Evolutionary conservation across 2,113 vertebrate genomes (phyloP), one percentile per base, ranked within the genome.

Genomic region (Eurystomus gularis): DNA sequence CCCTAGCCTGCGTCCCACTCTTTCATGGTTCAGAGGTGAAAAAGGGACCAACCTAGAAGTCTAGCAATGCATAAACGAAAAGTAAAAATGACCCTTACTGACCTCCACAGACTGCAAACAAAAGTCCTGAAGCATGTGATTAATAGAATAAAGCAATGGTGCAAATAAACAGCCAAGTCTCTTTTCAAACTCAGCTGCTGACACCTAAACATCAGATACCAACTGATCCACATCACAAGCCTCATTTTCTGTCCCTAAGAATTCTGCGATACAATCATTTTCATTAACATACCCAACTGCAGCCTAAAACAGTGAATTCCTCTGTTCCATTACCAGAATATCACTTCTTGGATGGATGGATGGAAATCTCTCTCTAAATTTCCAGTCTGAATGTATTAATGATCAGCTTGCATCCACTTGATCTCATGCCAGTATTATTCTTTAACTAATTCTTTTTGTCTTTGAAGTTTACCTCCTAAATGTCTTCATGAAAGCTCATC

Each of bases 121-220:
- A 96, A 97, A 96, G 96, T 97, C 81, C 95, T 97, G 95, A 93
- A 97, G 96, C 96, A 96, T 95, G 95, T 97, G 96, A 97, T 97
- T 95, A 96, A 94, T 72, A 82, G 96, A 94, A 97, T 96, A 96
- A 97, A 97, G 93, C 93, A 96, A 79, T 44, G 61, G 91, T 76
- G 94, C 94, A 96, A 96, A 96, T 94, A 97, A 96, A 97, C 96
- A 97, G 92, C 91, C 81, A 93, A 94, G 91, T 95, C 94, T 91
- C 96, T 97, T 97, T 97, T 96, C 91, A 97, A 94, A 96, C 91
- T 89, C 95, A 95, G 93, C 86, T 96, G 96, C 96, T 97, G 96
- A 97, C 96, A 96, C 89, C 93, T 97, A 91, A 96, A 97, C 96
- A 96, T 96, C 89, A 93, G 91, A 95, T 44, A 94, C 39, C 81